phyloP scores from a whole-genome alignment of 1,140 invertebrate genomes.

The Drosophila orena region DNA sequence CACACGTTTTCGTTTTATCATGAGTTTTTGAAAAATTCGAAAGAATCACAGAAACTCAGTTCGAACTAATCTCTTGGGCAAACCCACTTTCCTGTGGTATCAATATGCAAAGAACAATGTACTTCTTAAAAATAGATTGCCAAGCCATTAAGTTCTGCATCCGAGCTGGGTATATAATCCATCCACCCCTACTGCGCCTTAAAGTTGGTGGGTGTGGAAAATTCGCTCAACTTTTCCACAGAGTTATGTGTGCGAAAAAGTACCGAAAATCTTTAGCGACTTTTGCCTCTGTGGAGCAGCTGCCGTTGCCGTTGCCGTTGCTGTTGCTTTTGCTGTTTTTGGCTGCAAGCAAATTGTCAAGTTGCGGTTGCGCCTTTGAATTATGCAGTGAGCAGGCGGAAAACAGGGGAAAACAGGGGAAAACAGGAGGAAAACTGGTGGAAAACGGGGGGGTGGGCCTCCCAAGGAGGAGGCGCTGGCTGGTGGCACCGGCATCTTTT shows the following conservation, averaged over 20 bases:
- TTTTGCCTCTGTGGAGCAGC: conserved; percentile 36
- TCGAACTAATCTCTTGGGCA: conserved; percentile 45
- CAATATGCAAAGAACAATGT: conserved; percentile 52
- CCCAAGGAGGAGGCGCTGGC: too few relatives aligned
- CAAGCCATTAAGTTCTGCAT: conserved; percentile 52
- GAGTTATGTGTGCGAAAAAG: conserved; percentile 63
- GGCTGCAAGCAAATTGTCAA: conserved; percentile 74
- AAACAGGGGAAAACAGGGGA: not conserved
- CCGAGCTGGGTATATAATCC: conserved; percentile 28
- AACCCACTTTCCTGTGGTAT: conserved; percentile 35
- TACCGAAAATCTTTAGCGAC: conserved; percentile 54
- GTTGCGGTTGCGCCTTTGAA: conserved; percentile 81
- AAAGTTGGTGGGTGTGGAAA: conserved; percentile 8
- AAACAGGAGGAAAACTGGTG: not conserved
- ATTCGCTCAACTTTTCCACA: conserved; percentile 53
- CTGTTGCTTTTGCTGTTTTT: conserved; percentile 43
- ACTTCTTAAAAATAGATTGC: conserved; percentile 61
- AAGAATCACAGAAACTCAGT: conserved; percentile 34
- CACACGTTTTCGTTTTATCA: not conserved
- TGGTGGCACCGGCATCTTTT: conserved; percentile 54
- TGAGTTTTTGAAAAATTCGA: conserved; percentile 8
- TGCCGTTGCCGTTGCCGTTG: conserved; percentile 23
- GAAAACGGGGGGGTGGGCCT: not conserved
- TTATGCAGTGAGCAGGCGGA: conserved; percentile 54
- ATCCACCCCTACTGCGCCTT: not conserved